These are phyloP conservation scores for Erpobdella octoculata DNA, from an alignment of 2,888 invertebrate species.

Conservation along the genomic window DNA sequence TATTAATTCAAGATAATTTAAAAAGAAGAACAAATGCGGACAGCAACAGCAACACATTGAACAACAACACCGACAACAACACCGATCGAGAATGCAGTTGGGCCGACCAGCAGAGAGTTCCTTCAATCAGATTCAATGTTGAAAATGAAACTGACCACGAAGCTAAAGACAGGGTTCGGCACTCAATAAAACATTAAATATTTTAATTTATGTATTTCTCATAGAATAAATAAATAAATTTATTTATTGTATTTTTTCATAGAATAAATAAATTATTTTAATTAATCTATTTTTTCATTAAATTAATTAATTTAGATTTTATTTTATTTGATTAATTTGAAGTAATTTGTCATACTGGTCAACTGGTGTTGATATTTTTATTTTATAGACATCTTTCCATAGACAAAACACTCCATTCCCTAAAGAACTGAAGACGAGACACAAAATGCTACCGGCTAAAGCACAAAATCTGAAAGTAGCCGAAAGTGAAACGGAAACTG, in stretches of 20 bases:
- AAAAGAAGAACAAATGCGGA: background rate
- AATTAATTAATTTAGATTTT: no score
- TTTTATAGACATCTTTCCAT: constrained; percentile 17
- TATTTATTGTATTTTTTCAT: background rate
- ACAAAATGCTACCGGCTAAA: constrained; percentile 66
- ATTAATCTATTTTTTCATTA: no score
- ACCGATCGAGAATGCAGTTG: constrained; percentile 19
- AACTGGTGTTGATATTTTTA: no score
- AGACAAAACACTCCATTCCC: constrained; percentile 98
- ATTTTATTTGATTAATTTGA: no score
- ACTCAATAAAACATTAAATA: no score
- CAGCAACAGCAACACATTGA: background rate
- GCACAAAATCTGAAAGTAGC: background rate
- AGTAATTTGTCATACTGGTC: no score
- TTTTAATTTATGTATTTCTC: background rate
- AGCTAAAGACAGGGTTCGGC: background rate
- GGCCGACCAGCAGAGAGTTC: constrained; percentile 20
- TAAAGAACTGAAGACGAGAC: constrained; percentile 78
- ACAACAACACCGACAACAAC: constrained; percentile 14
- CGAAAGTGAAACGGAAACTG: background rate
- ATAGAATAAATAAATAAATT: background rate
- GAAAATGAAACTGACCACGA: constrained; percentile 10
- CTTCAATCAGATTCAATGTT: constrained; percentile 24
- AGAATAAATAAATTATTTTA: background rate
- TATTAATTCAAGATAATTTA: background rate